Evolutionary conservation across 2,113 vertebrate species (phyloP).

Genomic region (Toxotes chatareus): DNA sequence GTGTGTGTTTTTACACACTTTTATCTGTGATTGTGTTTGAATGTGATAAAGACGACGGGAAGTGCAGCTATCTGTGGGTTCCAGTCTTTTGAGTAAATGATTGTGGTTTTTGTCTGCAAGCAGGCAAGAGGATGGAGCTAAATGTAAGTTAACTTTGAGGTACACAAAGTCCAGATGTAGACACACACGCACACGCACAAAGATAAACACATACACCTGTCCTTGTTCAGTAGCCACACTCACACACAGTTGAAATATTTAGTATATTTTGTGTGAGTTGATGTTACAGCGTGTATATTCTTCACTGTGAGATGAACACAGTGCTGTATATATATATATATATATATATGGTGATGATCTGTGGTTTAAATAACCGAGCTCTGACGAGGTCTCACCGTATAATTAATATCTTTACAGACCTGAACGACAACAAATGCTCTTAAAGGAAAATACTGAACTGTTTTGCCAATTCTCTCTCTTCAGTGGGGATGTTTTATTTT

Average conservation of each 20-base stretch:
- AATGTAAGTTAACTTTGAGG: conserved; percentile 24
- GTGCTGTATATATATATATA: conserved; percentile 43
- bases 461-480: conserved; percentile 55
- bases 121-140: background rate
- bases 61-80: background rate
- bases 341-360: conserved; percentile 35
- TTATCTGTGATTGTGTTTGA: conserved; percentile 30
- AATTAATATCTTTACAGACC: conserved; percentile 34
- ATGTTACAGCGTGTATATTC: conserved; percentile 39
- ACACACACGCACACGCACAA: conserved; percentile 34
- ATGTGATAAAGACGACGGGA: conserved; percentile 28
- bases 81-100: conserved; percentile 13
- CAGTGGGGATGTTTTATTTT: conserved; percentile 45
- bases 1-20: conserved; percentile 31
- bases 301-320: conserved; percentile 40
- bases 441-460: background rate
- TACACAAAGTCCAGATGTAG: conserved; percentile 4
- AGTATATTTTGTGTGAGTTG: conserved; percentile 35
- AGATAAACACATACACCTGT: background rate
- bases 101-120: conserved; percentile 22
- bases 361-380: conserved; percentile 5
- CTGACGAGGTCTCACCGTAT: conserved; percentile 14
- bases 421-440: conserved; percentile 13
- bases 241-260: conserved; percentile 14
- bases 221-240: conserved; percentile 19